Conservation (phyloP, 2,113 vertebrate genomes). For the Oreochromis tanganicae region DNA sequence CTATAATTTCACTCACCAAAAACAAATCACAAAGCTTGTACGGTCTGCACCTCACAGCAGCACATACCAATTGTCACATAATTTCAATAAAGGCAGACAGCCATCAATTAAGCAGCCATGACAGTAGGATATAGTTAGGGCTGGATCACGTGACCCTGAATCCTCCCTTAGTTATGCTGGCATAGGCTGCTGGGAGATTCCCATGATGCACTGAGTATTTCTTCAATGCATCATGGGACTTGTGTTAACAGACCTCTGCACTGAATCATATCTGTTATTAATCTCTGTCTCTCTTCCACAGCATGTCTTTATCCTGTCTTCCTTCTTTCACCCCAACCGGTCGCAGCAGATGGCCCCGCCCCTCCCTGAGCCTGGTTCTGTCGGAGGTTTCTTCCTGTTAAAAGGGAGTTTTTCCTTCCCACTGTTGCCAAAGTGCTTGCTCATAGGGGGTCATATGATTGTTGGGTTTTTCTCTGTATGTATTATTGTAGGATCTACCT, state of each 20-base stretch:
- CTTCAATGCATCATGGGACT: neutral
- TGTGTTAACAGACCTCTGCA: neutral
- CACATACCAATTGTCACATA: neutral
- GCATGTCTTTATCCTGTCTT: neutral
- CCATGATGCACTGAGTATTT: neutral
- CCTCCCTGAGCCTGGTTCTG: neutral
- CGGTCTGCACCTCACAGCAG: neutral
- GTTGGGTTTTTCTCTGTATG: neutral
- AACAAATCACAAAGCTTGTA: neutral
- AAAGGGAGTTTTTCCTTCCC: neutral
- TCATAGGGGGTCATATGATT: neutral
- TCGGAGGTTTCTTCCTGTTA: fast-evolving
- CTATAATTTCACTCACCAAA: neutral
- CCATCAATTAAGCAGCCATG: neutral
- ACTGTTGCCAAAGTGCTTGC: neutral
- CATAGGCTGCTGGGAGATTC: neutral
- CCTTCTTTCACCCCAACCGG: fast-evolving
- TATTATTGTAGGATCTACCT: neutral
- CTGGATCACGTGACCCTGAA: neutral
- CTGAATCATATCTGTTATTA: neutral
- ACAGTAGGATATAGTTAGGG: neutral
- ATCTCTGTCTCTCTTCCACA: fast-evolving
- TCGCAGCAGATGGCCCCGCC: neutral
- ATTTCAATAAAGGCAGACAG: neutral
- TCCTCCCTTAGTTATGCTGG: neutral